Evolutionary conservation across 92 coral and sea anemone genomes (phyloP), one percentile per base, ranked within the genome.

Genomic region (Zoanthus solanderi): DNA sequence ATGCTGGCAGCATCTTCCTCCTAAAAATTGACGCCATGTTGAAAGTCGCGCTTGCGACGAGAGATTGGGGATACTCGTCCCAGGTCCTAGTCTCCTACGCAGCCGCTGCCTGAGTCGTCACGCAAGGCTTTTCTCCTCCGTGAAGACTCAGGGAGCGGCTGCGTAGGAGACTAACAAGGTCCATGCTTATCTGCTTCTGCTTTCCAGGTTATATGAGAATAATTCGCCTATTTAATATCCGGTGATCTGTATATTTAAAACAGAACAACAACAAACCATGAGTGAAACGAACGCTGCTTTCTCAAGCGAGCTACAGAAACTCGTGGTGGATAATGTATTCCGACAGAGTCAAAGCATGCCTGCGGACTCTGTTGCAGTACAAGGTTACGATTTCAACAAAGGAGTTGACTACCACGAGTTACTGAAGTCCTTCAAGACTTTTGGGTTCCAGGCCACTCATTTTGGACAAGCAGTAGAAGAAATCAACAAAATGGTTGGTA

Each of bases 381-480:
- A 90, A 79, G 99, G 99, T 8, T 96, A 95, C 85, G 99, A 96
- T 87, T 96, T 96, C 88, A 95, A 89, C 52, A 76, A 88, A 57
- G 99, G 99, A 10, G 90, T 95, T 32, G 92, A 96, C 71, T 96
- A 96, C 78, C 92, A 83, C 54, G 99, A 96, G 14, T 84, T 96
- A 71, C 85, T 96, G 7, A 86, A 89, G 14, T 87, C 97, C 65
- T 96, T 92, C 90, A 92, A 82, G 54, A 79, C 80, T 2, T 92
- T 98, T 14, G 99, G 99, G 18, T 96, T 96, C 87, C 99, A 96
- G 86, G 99, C 99, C 66, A 92, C 89, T 63, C 75, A 95, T 88
- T 96, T 96, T 78, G 99, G 99, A 34, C 90, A 88, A 83, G 99
- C 99, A 4, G 99, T 96, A 28, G 96, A 93, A 30, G 99, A 96